These are phyloP conservation scores for Hipparchia semele DNA, from an alignment of 2,888 invertebrate species.

Conservation along the genomic window DNA sequence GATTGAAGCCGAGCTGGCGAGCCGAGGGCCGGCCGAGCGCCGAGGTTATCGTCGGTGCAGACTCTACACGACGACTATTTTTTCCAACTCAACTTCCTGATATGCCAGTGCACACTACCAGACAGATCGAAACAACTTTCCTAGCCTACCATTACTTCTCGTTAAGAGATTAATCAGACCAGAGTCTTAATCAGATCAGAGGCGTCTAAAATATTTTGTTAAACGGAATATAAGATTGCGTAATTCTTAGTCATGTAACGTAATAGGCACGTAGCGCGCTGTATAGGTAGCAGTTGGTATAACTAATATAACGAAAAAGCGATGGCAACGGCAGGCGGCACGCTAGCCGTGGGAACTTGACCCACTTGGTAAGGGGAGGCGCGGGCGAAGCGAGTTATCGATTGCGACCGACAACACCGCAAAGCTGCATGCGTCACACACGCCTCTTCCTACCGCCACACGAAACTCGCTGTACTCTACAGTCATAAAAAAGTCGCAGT, in stretches of 20 bases:
- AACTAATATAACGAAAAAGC: conserved; percentile 41
- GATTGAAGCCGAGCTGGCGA: conserved; percentile 46
- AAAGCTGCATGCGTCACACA: conserved; percentile 75
- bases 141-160: background rate
- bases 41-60: background rate
- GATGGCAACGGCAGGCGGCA: conserved; percentile 55
- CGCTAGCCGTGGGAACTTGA: conserved; percentile 79
- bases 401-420: conserved; percentile 70
- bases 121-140: conserved; percentile 1
- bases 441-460: conserved; percentile 66
- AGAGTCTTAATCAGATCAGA: background rate
- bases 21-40: background rate
- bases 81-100: conserved; percentile 9
- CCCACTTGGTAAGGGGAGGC: conserved; percentile 70
- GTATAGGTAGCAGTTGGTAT: conserved; percentile 9
- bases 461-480: conserved; percentile 52
- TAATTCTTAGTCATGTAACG: conserved; percentile 30
- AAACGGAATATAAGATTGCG: conserved; percentile 22
- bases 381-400: conserved; percentile 71
- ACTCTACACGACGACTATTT: background rate
- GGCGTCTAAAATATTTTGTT: conserved; percentile 6
- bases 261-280: conserved; percentile 36
- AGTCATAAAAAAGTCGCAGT: conserved; percentile 63
- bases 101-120: background rate
- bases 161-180: conserved; percentile 6